Percentiles rank a stretch among this genome's conserved stretches.
Conservation (phyloP, 2,113 vertebrate species). For the Notarius quadriscutis region DNA sequence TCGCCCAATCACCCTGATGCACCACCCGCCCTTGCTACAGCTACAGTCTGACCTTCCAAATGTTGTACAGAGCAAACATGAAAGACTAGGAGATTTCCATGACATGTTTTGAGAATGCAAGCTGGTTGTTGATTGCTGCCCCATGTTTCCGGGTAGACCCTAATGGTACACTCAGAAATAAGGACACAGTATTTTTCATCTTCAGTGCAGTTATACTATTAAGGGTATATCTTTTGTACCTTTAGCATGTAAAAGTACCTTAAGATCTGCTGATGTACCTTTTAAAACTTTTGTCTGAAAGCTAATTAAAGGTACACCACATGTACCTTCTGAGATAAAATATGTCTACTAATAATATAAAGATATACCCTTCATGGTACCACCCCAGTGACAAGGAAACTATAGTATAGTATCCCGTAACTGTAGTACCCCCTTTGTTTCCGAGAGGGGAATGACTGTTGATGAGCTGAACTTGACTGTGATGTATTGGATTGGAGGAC, state of each 20-base stretch:
- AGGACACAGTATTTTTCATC: neutral
- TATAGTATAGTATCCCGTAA: neutral
- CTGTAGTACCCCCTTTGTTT: neutral
- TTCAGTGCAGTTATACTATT: neutral
- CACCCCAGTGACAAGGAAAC: neutral
- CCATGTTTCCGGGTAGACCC: neutral
- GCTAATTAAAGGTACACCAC: neutral
- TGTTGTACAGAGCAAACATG: neutral
- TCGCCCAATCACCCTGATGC: too few relatives aligned
- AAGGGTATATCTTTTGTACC: neutral
- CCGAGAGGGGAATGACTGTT: neutral
- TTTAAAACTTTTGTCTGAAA: neutral
- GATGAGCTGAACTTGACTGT: neutral
- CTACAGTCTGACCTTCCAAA: neutral
- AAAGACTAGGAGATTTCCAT: neutral
- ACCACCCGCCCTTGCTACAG: neutral
- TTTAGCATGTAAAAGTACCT: neutral
- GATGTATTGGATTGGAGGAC: neutral
- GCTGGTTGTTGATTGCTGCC: neutral
- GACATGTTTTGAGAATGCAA: neutral
- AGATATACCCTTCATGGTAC: neutral
- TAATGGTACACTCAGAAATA: neutral
- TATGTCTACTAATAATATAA: neutral
- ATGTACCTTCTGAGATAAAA: neutral
- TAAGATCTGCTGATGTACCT: neutral